A percentile compares a stretch with the other conserved stretches of the same genome.
Conservation (phyloP, 2,888 invertebrate genomes). For the Platycheirus rosarum region DNA sequence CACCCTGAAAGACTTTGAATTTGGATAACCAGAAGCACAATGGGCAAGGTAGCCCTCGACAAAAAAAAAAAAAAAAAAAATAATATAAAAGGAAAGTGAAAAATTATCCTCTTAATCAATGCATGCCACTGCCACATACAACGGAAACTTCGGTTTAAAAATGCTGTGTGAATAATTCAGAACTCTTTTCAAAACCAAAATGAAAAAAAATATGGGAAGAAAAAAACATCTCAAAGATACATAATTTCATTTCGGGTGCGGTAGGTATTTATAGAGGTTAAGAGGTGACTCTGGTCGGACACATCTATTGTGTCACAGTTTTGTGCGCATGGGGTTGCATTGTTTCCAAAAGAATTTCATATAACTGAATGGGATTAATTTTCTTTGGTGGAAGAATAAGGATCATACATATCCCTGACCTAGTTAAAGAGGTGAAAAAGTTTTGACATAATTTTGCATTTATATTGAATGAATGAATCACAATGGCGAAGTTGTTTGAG, state of each 20-base stretch:
- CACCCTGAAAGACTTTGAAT: constrained; percentile 39
- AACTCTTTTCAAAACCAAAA: constrained; percentile 32
- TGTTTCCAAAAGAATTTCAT: constrained; percentile 31
- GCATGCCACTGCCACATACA: constrained; percentile 49
- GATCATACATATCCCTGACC: constrained; percentile 27
- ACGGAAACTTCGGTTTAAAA: constrained; percentile 48
- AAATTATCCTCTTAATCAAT: constrained; percentile 74
- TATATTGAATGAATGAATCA: constrained; percentile 24
- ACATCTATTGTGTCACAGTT: constrained; percentile 53
- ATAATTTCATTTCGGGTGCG: constrained; percentile 42
- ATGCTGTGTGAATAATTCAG: constrained; percentile 66
- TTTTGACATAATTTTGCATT: constrained; percentile 35
- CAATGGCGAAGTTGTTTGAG: too few species aligned
- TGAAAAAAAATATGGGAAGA: not conserved
- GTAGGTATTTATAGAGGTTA: constrained; percentile 45
- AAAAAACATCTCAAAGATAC: constrained; percentile 19
- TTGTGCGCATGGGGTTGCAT: constrained; percentile 39
- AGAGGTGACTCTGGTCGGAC: constrained; percentile 57
- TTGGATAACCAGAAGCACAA: constrained; percentile 66
- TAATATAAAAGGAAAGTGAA: constrained; percentile 60
- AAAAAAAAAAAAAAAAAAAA: constrained; percentile 24
- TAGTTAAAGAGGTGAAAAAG: constrained; percentile 14
- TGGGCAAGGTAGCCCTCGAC: constrained; percentile 39
- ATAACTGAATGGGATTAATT: constrained; percentile 35
- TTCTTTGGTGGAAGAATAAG: not conserved